Percentiles rank a stretch among this genome's conserved stretches.
Conservation (phyloP, 1,140 invertebrate species). For the Drosophila lacteicornis region DNA sequence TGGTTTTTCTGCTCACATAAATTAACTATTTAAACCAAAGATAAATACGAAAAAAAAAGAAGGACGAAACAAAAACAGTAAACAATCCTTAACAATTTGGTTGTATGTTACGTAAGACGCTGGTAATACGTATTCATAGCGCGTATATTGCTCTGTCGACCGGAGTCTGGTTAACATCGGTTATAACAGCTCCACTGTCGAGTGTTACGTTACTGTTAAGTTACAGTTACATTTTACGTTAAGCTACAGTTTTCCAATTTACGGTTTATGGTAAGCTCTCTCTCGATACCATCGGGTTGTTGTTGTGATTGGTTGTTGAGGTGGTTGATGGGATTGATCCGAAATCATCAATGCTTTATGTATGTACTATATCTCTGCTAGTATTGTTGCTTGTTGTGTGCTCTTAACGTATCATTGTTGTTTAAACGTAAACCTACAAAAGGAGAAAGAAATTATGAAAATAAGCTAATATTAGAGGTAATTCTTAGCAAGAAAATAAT, state of each 20-base stretch:
- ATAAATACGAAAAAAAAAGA: background rate
- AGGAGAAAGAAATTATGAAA: background rate
- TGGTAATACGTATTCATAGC: constrained; percentile 34
- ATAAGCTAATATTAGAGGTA: background rate
- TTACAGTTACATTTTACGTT: constrained; percentile 9
- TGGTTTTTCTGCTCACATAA: constrained; percentile 61
- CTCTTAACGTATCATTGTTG: constrained; percentile 18
- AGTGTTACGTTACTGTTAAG: constrained; percentile 1
- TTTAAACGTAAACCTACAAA: constrained; percentile 19
- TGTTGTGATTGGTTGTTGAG: constrained; percentile 11
- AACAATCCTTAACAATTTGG: constrained; percentile 4
- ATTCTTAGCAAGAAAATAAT: background rate
- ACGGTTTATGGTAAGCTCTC: constrained; percentile 34
- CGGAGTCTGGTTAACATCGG: background rate
- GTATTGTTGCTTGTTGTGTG: constrained; percentile 11
- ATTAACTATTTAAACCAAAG: constrained; percentile 25
- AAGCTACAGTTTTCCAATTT: constrained; percentile 1
- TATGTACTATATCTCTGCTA: constrained; percentile 6
- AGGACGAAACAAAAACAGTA: constrained; percentile 1
- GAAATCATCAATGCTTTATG: constrained; percentile 5
- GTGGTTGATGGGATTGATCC: constrained; percentile 7
- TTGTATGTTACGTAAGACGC: constrained; percentile 27
- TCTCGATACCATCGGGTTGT: constrained; percentile 25
- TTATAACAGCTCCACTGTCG: background rate
- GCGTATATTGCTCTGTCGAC: constrained; percentile 1